Evolutionary conservation across 2,797 vertebrate species (phyloP).

Genomic region (Molossus alvarezi): DNA sequence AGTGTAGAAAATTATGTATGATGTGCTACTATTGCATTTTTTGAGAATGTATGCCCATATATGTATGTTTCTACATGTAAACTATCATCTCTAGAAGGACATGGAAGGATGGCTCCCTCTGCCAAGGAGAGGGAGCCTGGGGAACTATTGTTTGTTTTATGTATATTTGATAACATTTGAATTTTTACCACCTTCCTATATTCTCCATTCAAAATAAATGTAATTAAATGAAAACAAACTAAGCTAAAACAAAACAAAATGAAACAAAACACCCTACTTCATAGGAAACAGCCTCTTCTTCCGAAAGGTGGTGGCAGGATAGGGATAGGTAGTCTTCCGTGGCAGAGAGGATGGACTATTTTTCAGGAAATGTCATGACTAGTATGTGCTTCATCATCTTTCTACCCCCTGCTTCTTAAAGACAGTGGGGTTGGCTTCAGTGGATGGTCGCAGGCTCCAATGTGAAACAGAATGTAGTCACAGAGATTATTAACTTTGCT

Average conservation of each 20-base stretch:
- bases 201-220: slow-evolving; percentile 53
- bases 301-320: not conserved
- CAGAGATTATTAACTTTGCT: not conserved
- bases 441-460: not conserved
- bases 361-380: not conserved
- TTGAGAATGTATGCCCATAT: not conserved
- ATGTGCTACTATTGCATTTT: not conserved
- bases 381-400: not conserved
- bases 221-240: not conserved
- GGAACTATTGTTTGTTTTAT: not conserved
- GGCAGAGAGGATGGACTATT: not conserved
- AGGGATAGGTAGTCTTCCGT: not conserved
- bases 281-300: not conserved
- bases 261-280: not conserved
- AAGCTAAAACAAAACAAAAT: not conserved
- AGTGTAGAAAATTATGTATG: not conserved
- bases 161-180: not conserved
- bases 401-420: not conserved
- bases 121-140: not conserved
- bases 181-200: not conserved
- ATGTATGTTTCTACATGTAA: not conserved
- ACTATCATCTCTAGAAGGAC: not conserved
- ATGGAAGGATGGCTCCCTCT: not conserved
- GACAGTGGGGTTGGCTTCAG: not conserved
- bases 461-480: not conserved